Evolutionary conservation across 1,140 invertebrate species (phyloP).

Genomic region (Lepidurus couesii): DNA sequence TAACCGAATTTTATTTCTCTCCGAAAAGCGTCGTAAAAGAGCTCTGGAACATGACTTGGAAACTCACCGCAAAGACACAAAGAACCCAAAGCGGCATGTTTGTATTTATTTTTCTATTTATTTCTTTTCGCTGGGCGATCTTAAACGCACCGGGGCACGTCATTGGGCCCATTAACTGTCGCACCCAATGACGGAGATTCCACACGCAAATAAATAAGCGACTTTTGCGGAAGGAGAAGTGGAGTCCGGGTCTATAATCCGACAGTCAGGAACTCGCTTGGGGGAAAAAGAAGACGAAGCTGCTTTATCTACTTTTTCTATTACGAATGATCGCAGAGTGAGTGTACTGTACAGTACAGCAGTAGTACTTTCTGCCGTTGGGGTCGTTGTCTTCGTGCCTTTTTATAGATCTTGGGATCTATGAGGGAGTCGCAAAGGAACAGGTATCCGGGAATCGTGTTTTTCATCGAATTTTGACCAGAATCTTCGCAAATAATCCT

Average conservation of each 20-base stretch:
- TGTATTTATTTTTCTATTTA: too few relatives aligned
- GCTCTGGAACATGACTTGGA: background rate
- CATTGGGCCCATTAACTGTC: slow-evolving; percentile 6
- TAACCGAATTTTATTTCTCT: background rate
- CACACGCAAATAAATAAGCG: background rate
- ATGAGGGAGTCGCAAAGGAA: too few relatives aligned
- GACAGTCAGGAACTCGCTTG: background rate
- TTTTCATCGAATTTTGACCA: too few relatives aligned
- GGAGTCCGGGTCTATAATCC: background rate
- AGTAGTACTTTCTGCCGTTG: too few relatives aligned
- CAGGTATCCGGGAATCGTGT: too few relatives aligned
- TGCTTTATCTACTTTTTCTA: background rate
- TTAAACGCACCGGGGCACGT: background rate
- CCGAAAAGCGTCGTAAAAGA: slow-evolving; percentile 8
- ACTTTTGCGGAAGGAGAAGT: background rate
- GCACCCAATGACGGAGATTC: background rate
- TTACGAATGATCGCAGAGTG: background rate
- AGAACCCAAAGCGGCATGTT: too few relatives aligned
- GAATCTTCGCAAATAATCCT: too few relatives aligned
- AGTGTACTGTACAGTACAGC: too few relatives aligned
- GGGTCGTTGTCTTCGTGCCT: too few relatives aligned
- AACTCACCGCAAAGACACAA: background rate
- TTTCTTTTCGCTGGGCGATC: background rate
- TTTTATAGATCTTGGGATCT: too few relatives aligned
- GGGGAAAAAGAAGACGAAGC: background rate